Evolutionary conservation across 2,888 invertebrate genomes (phyloP).

Genomic region (Drosophila nigritarsus): DNA sequence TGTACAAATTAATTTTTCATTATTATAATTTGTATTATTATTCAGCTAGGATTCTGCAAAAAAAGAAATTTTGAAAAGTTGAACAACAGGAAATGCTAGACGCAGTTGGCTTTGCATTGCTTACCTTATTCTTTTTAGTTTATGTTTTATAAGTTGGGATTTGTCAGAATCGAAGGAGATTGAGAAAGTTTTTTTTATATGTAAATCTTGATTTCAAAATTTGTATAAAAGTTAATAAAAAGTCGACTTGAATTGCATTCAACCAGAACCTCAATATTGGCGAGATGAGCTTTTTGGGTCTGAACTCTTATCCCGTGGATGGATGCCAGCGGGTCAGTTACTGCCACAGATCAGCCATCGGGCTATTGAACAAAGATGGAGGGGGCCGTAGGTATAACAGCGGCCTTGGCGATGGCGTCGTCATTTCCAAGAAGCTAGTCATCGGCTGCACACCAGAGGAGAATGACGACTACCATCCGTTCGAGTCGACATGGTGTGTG

Average conservation of each 20-base stretch:
- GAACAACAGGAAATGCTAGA: not conserved
- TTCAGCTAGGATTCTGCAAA: not conserved
- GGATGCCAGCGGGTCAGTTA: constrained; percentile 47
- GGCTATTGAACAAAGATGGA: not conserved
- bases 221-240: not conserved
- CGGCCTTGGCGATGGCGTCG: constrained; percentile 34
- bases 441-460: constrained; percentile 63
- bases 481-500: constrained; percentile 67
- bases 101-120: not conserved
- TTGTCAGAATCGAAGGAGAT: not conserved
- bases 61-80: not conserved
- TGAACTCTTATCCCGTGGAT: constrained; percentile 11
- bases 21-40: not conserved
- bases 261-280: not conserved
- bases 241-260: not conserved
- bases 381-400: not conserved
- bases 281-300: constrained; percentile 18
- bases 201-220: not conserved
- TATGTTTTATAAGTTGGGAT: not conserved
- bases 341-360: constrained; percentile 1
- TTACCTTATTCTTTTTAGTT: not conserved
- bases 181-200: not conserved
- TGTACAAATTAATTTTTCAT: not conserved
- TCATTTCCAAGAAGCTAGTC: constrained; percentile 50
- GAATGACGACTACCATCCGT: constrained; percentile 50